Base-by-base conservation (phyloP, 2,113 vertebrate genomes). In the Turnix velox region DNA sequence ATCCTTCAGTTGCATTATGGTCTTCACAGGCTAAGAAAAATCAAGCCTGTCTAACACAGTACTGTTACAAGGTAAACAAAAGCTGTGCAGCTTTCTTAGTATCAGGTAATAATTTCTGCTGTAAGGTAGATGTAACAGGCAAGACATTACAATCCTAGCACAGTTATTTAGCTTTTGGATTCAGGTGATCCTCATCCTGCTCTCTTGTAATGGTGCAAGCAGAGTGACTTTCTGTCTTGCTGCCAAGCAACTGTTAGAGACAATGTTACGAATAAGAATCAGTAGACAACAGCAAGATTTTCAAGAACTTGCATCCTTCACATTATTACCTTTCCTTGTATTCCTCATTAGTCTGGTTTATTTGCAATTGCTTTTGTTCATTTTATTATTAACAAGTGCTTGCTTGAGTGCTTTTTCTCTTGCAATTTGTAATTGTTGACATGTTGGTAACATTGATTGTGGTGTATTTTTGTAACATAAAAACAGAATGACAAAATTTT, bases 201-300 rank as follows among this genome's bases (percentile, higher is more conserved):
- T 71, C 18, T 51, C 31, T 68, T 88, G 23, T 10, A 84, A 13
- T 57, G 16, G 31, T 85, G 33, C 28, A 75, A 62, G 22, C 23
- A 88, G 27, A 74, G 30, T 2, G 2, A 52, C 24, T 4, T 62
- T 0, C 0, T 9, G 8, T 27, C 46, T 63, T 68, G 18, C 37
- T 66, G 19, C 10, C 52, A 7, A 27, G 16, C 23, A 81, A 10
- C 14, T 61, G 6, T 25, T 61, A 51, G 7, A 73, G 45, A 85
- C 52, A 75, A n/a, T 65, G 1, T 74, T 85, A 10, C 23, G 65
- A 90, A 11, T 14, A 68, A 72, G 40, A 73, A 59, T 6, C 27
- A 57, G 27, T 25, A 35, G 9, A 35, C 23, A 61, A 67, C 8
- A 73, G 5, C 23, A 40, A 1, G 43, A 42, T 20, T n/a, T 54